Percentiles rank a stretch among this genome's conserved stretches.
phyloP scores from a whole-genome alignment of 2,113 vertebrate species.

The Trichomycterus rosablanca region DNA sequence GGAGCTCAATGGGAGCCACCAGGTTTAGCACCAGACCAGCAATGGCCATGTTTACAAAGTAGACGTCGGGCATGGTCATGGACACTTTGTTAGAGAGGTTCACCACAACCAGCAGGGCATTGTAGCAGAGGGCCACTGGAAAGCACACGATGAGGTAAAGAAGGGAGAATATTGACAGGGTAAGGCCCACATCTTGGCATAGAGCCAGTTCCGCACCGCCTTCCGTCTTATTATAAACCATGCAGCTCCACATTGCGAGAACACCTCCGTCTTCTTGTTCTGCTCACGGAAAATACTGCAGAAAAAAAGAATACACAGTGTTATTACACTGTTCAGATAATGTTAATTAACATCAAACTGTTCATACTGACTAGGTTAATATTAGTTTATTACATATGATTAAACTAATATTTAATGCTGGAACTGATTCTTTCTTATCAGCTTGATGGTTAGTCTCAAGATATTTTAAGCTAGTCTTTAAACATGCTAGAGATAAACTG shows the following conservation, averaged over 20 bases:
- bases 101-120: constrained; percentile 82
- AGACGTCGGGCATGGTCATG: constrained; percentile 97
- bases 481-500: too few species aligned
- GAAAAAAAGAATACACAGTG: constrained; percentile 8
- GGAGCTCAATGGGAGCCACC: constrained; percentile 81
- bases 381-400: too few species aligned
- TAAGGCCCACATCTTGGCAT: constrained; percentile 85
- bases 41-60: constrained; percentile 94
- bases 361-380: too few species aligned
- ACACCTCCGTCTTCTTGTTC: constrained; percentile 45
- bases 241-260: constrained; percentile 91
- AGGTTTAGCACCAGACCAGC: constrained; percentile 86
- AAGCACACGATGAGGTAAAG: constrained; percentile 90
- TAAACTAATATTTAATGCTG: too few species aligned
- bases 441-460: too few species aligned
- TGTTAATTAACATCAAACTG: too few species aligned
- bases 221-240: constrained; percentile 76
- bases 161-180: constrained; percentile 81
- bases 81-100: constrained; percentile 88
- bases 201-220: constrained; percentile 71
- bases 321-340: constrained; percentile 17
- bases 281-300: constrained; percentile 70
- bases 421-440: too few species aligned
- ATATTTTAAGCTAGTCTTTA: too few species aligned
- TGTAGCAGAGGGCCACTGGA: constrained; percentile 89